Evolutionary conservation across 2,797 vertebrate genomes (phyloP).

Genomic region (Oreochromis mossambicus): DNA sequence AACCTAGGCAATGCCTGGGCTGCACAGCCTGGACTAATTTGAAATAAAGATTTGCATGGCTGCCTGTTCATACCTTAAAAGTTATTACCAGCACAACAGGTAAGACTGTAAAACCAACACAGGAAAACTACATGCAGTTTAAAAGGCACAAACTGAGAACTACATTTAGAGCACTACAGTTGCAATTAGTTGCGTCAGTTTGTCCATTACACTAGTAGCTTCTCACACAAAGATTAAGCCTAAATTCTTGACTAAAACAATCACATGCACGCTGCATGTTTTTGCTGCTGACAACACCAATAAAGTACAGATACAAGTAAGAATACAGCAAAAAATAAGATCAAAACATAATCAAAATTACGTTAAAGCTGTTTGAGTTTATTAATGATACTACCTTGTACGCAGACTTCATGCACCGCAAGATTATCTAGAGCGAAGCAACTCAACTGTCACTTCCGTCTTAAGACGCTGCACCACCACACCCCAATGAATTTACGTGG

Average conservation of each 20-base stretch:
- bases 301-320: background rate
- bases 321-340: background rate
- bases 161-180: background rate
- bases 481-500: slow-evolving; percentile 47
- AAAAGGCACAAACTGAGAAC: background rate
- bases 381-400: slow-evolving; percentile 25
- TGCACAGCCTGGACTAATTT: background rate
- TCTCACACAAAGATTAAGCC: background rate
- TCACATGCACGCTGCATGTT: background rate
- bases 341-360: background rate
- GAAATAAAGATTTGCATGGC: background rate
- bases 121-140: background rate
- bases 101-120: background rate
- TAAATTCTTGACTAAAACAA: background rate
- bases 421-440: slow-evolving; percentile 21
- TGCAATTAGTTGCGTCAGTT: slow-evolving; percentile 64
- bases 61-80: background rate
- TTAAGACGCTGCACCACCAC: slow-evolving; percentile 39
- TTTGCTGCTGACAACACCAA: background rate
- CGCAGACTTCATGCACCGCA: slow-evolving; percentile 27
- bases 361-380: background rate
- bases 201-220: slow-evolving; percentile 8
- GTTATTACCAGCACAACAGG: background rate
- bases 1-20: background rate
- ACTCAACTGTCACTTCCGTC: slow-evolving; percentile 52